Base-by-base conservation (phyloP, 23 tunicate genomes). In the Styela clava region DNA sequence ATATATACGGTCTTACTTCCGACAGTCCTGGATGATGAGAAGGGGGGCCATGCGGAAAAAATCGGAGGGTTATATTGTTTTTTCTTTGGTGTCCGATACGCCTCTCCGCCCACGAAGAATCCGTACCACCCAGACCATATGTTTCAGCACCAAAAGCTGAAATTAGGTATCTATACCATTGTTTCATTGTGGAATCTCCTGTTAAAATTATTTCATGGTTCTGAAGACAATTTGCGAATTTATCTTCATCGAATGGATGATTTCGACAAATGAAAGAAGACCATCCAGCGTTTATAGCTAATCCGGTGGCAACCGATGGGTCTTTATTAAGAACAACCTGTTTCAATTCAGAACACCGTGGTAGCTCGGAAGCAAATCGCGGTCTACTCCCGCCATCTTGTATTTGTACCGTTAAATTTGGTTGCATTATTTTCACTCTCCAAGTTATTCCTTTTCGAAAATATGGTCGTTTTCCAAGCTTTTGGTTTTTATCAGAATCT, bases 11-110 rank as follows among this genome's bases (percentile, higher is more conserved):
- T 33, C 79, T 64, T 26, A 72, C 65, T 24, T 85, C 31, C 31
- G 86, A 83, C 2, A 86, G 87, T 31, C 92, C 92, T 1, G 83
- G 83, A 52, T 83, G 73, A 16, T 25, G 62, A 30, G 74, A 44
- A 29, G 87, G 87, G 2, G 87, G 87, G 23, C 87, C 92, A 29
- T 88, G 92, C n/a, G 92, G 83, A 69, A 83, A 69, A 44, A 76
- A 88, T 24, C 71, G 67, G 21, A 88, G 2, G 16, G 74, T 88
- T 22, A 77, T 69, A 62, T 88, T 83, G 56, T 35, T 29, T 29
- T 33, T 7, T 19, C 5, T 32, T 26, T n/a, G 24, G 12, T 65
- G 18, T 16, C 70, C 29, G 18, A 65, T 7, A 9, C 70, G 31
- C 7, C 18, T 24, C 16, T 27, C 29, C 18, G 70, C 31, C 70